These are phyloP conservation scores for Campopleginae sp. DNA, from an alignment of 2,888 invertebrate genomes.

Conservation along the genomic window DNA sequence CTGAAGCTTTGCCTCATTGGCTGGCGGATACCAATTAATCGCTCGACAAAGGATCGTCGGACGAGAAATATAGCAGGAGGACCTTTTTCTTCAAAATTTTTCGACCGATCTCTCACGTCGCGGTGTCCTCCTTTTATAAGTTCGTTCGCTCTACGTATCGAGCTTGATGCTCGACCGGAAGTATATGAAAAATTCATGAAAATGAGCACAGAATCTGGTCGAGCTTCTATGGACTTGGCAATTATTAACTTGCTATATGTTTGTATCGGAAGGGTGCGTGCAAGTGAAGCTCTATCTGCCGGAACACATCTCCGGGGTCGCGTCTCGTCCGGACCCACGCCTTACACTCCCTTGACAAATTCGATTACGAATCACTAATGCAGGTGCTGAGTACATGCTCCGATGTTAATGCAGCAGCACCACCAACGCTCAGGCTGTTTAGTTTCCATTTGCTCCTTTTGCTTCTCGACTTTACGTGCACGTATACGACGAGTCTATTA, in stretches of 20 bases:
- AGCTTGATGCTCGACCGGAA: not conserved
- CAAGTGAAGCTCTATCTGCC: conserved; percentile 19
- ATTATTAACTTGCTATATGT: not conserved
- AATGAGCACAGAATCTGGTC: not conserved
- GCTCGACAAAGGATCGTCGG: not conserved
- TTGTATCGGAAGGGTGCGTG: conserved; percentile 18
- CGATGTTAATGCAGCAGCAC: conserved; percentile 14
- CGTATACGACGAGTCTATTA: conserved; percentile 12
- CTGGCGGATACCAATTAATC: not conserved
- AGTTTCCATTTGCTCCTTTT: not conserved
- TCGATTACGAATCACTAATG: conserved; percentile 32
- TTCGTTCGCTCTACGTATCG: not conserved
- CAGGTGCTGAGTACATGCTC: conserved; percentile 13
- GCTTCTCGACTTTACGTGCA: not conserved
- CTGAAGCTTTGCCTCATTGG: not conserved
- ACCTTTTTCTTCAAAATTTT: not conserved
- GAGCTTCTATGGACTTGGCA: not conserved
- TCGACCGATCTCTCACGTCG: not conserved
- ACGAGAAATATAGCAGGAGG: not conserved
- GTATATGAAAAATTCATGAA: not conserved
- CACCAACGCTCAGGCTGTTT: not conserved
- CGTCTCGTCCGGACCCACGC: conserved; percentile 17
- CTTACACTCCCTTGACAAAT: conserved; percentile 28
- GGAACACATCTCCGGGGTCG: conserved; percentile 6
- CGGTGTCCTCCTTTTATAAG: not conserved